Conservation (phyloP, 2,113 vertebrate genomes). For the Pelobates fuscus region DNA sequence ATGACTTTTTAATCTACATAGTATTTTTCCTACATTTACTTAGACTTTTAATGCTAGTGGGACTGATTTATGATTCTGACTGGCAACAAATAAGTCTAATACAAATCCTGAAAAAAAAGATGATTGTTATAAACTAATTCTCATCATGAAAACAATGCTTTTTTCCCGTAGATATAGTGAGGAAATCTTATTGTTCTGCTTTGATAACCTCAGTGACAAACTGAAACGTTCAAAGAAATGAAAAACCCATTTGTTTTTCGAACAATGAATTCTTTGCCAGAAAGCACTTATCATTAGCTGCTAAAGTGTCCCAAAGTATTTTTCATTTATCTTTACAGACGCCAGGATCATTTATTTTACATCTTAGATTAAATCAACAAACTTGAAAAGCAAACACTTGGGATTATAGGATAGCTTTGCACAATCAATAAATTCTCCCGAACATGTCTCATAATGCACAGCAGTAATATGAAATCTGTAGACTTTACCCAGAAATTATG, state of each 20-base stretch:
- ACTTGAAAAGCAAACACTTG: too few species aligned
- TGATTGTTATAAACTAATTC: not conserved
- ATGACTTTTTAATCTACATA: not conserved
- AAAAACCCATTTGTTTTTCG: not conserved
- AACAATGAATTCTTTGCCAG: not conserved
- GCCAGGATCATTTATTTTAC: too few species aligned
- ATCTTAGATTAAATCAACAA: too few species aligned
- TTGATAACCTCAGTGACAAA: not conserved
- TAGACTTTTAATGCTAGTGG: not conserved
- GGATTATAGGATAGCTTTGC: too few species aligned
- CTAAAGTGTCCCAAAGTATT: not conserved
- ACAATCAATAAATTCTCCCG: too few species aligned
- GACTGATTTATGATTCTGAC: not conserved
- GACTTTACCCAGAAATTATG: too few species aligned
- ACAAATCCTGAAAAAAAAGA: not conserved
- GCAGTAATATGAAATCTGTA: too few species aligned
- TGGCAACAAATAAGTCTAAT: too few species aligned
- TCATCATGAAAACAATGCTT: not conserved
- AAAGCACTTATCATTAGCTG: not conserved
- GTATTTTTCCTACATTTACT: not conserved
- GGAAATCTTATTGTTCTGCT: not conserved
- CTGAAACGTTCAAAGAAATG: not conserved
- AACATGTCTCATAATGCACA: too few species aligned
- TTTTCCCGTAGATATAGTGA: not conserved
- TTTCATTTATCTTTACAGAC: too few species aligned